Percentiles rank a stretch among this genome's conserved stretches.
Evolutionary conservation across 2,113 vertebrate species (phyloP).

Genomic region (Petrocephalus zakoni): DNA sequence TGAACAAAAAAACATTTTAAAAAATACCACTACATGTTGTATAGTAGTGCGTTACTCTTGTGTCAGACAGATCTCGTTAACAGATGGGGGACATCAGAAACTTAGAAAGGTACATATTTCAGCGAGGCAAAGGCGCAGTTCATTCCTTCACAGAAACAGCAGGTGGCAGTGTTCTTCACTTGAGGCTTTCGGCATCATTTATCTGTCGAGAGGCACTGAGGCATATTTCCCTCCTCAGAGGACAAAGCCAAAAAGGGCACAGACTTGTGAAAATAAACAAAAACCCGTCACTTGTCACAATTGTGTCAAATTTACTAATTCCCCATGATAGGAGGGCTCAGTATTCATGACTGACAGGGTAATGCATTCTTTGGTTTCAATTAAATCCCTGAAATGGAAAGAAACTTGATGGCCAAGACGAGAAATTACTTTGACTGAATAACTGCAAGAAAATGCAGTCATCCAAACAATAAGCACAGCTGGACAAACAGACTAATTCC

Average conservation of each 20-base stretch:
- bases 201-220: neutral
- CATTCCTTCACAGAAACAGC: neutral
- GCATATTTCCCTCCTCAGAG: neutral
- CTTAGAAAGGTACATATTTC: neutral
- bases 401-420: slow-evolving; percentile 2
- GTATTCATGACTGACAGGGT: neutral
- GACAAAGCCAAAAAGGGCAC: neutral
- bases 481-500: neutral
- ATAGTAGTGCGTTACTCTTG: neutral
- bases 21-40: neutral
- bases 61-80: neutral
- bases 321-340: neutral
- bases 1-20: neutral
- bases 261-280: neutral
- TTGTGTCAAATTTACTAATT: neutral
- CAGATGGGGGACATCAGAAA: neutral
- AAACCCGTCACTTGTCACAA: neutral
- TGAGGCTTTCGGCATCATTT: neutral
- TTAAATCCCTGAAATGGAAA: slow-evolving; percentile 26
- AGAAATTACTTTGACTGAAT: neutral
- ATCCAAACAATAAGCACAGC: neutral
- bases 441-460: neutral
- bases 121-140: neutral
- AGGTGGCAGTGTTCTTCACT: neutral
- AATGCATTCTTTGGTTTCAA: slow-evolving; percentile 41